A percentile compares a stretch with the other conserved stretches of the same genome.
These are phyloP conservation scores for Spea multiplicata DNA, from an alignment of 2,113 vertebrate species.

Conservation along the genomic window DNA sequence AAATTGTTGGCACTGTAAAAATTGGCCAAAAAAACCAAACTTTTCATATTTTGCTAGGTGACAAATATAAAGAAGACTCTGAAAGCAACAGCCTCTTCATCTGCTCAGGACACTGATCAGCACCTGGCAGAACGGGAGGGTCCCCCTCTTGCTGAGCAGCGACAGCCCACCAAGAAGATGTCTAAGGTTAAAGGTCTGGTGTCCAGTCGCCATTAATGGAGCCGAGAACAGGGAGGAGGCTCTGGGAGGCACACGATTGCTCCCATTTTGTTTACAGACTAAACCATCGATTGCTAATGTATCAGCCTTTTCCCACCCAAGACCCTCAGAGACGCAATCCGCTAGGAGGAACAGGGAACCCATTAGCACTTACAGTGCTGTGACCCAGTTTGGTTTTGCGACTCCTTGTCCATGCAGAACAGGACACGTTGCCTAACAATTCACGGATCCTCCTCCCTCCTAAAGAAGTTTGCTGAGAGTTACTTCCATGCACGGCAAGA, in stretches of 20 bases:
- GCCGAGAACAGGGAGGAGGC: constrained; percentile 54
- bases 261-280: constrained; percentile 44
- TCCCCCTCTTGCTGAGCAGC: constrained; percentile 69
- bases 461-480: constrained; percentile 33
- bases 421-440: constrained; percentile 34
- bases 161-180: constrained; percentile 78
- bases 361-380: constrained; percentile 30
- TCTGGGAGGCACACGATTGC: constrained; percentile 49
- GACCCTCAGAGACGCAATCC: constrained; percentile 13
- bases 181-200: constrained; percentile 83
- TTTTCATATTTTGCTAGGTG: constrained; percentile 60
- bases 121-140: constrained; percentile 71
- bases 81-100: constrained; percentile 69
- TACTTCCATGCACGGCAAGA: constrained; percentile 1
- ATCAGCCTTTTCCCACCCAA: constrained; percentile 33
- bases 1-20: too few relatives aligned
- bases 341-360: constrained; percentile 33
- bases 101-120: constrained; percentile 72
- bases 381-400: constrained; percentile 32
- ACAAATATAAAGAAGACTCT: constrained; percentile 77
- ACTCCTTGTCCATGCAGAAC: constrained; percentile 25
- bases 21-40: too few relatives aligned
- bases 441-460: constrained; percentile 27
- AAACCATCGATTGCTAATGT: constrained; percentile 16
- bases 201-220: constrained; percentile 77